Base-by-base conservation (phyloP, 1,140 invertebrate genomes). In the Neodiprion virginianus region DNA sequence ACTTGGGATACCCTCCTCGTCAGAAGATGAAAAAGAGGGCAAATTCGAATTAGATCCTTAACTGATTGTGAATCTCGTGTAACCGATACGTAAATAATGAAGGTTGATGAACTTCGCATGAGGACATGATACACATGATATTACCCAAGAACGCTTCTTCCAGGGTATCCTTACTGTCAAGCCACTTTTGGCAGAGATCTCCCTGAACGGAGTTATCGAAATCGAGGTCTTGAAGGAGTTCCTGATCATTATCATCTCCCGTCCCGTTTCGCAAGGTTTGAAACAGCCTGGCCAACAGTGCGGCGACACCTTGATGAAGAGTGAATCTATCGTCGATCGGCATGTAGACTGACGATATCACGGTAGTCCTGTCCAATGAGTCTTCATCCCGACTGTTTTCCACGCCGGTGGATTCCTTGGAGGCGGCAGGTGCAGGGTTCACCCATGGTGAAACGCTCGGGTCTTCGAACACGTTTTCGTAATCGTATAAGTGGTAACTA, bases 131-230 rank as follows among this genome's bases (percentile, higher is more conserved):
- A 40, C 28, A 40, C 28, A 40, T 40, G 28, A 40, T 66, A 69
- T 75, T 79, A 78, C 87, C 85, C 73, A 88, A 80, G 72, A 87
- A 86, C 67, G 82, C 82, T 40, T 77, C 72, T 76, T 84, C 79
- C 28, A 87, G 73, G 66, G 83, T 85, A 8, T 85, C 82, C 77
- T 81, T 81, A 74, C 83, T 80, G 71, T 84, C 79, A 48, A 85
- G 72, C 85, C 84, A 87, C 76, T 80, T 84, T 73, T 85, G 81
- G 48, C 84, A 84, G 49, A 83, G 82, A 71, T 84, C 84, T 47
- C 80, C 78, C 50, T 81, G 80, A 40, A 72, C 74, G 1, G 75
- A 75, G 23, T 79, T 75, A 8, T 77, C 48, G 72, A 73, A 76
- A 66, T 76, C 77, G 17, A 79, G 23, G 1, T 72, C 71, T 1